Evolutionary conservation across 1,140 invertebrate species (phyloP), one percentile per base, ranked within the genome.

Genomic region (Pachypeltis micranthus): DNA sequence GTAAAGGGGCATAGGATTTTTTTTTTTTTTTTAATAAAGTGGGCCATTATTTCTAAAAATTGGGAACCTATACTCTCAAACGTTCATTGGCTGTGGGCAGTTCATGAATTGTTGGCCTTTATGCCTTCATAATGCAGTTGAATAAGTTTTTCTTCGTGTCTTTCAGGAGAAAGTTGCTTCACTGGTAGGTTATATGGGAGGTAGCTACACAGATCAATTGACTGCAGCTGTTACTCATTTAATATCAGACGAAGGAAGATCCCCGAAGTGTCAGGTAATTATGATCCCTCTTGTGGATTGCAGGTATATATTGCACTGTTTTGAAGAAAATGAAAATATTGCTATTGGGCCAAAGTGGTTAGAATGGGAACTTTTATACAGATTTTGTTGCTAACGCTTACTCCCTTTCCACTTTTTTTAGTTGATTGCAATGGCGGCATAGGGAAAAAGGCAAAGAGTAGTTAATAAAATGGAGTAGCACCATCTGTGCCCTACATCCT

Each of bases 121-220:
- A 29, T 2, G 34, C 39, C 25, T n/a, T 64, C 34, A 10, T 23
- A 34, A 59, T 61, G 16, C 28, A 47, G 55, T 25, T 23, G 23
- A 27, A 28, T 65, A 25, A 61, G 19, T 23, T 56, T 7, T 7
- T 56, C 2, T 47, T 47, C 24, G 7, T 10, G 51, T 28, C 63
- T 67, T 70, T 26, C 67, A 90, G 84, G 78, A 82, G 67, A 74
- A 81, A 28, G 74, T 93, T 2, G 80, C 83, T 69, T 75, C 78
- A 24, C 83, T 84, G 69, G 81, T 94, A 0, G 77, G 86, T 68
- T 84, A 83, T 72, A 95, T 95, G 91, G 88, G 87, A 61, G 93
- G 90, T 2, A 76, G 83, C 14, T 90, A 85, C 67, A 83, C 79
- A 14, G 81, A 81, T 65, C 79, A 81, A 59, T 80, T 95, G 31